phyloP scores from a whole-genome alignment of 2,113 vertebrate species.

The Prunella himalayana region DNA sequence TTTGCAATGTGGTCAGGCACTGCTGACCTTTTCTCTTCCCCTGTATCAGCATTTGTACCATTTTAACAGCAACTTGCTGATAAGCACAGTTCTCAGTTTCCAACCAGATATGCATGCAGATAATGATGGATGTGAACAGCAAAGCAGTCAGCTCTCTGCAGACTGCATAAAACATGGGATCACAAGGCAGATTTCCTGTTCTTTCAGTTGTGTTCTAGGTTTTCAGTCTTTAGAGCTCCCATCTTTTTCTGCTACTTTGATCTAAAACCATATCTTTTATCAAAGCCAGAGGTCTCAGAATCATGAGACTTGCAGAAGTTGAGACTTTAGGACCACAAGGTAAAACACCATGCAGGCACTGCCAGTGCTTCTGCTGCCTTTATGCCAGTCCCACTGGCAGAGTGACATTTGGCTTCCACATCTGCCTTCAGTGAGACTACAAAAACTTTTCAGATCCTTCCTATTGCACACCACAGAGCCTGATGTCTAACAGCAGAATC shows the following conservation, averaged over 20 bases:
- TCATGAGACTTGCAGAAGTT: not conserved
- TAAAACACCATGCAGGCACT: not conserved
- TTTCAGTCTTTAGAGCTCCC: not conserved
- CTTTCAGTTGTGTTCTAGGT: not conserved
- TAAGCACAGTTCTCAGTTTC: not conserved
- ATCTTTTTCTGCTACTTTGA: not conserved
- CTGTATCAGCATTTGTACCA: not conserved
- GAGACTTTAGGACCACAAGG: not conserved
- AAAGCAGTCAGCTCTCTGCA: not conserved
- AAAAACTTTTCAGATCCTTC: not conserved
- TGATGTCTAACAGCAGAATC: not conserved
- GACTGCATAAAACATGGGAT: not conserved
- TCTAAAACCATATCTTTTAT: not conserved
- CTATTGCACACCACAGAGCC: not conserved
- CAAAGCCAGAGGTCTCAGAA: not conserved
- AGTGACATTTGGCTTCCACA: not conserved
- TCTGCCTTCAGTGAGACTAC: not conserved
- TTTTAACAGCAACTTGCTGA: not conserved
- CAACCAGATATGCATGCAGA: not conserved
- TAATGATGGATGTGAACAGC: not conserved
- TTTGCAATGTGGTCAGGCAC: not conserved
- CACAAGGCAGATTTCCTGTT: not conserved
- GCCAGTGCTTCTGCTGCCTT: not conserved
- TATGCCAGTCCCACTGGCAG: not conserved
- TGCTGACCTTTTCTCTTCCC: not conserved